Base-by-base conservation (phyloP, 2,113 vertebrate species). In the Urocitellus parryii region DNA sequence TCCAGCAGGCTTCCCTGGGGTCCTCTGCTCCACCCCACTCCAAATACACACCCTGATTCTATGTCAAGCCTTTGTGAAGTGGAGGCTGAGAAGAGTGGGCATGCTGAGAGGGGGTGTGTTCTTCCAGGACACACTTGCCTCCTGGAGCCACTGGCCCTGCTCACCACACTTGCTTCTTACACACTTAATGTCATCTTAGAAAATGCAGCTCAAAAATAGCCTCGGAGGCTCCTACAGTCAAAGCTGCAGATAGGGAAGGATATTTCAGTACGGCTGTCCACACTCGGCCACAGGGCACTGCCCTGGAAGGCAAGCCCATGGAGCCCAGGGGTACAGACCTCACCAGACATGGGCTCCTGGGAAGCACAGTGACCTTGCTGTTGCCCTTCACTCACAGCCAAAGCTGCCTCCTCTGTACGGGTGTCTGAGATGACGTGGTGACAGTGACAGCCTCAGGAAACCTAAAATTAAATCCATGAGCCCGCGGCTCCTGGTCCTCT, bases 281-380 rank as follows among this genome's bases (percentile, higher is more conserved):
- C 1, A 4, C 56, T 5, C 20, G 42, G 9, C 20, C 2, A 18
- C 48, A 53, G 24, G 56, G 0, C 2, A 34, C 8, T 4, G 13
- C 68, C 29, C 2, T 1, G 16, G 56, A 56, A 29, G 4, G 17
- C 25, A 34, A 67, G 7, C 7, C 45, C n/a, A 32, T 3, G 34
- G 76, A 83, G 45, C 25, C 24, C 56, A 56, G 17, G 37, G 45
- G 1, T 3, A 7, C 37, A 8, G n/a, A 42, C 74, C 63, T 74
- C 22, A 18, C 56, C 70, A 45, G 56, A 74, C 39, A 14, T 4
- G 14, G 5, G 29, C 78, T 51, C 58, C 7, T 45, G 20, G 48
- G 42, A 42, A 51, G 37, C n/a, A 8, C 0, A 1, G 18, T 32
- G 85, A 18, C 88, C 88, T 90, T 42, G 67, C 72, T 5, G 3